These are phyloP conservation scores for Drosophila burlai DNA, from an alignment of 1,140 invertebrate species.

Conservation along the genomic window DNA sequence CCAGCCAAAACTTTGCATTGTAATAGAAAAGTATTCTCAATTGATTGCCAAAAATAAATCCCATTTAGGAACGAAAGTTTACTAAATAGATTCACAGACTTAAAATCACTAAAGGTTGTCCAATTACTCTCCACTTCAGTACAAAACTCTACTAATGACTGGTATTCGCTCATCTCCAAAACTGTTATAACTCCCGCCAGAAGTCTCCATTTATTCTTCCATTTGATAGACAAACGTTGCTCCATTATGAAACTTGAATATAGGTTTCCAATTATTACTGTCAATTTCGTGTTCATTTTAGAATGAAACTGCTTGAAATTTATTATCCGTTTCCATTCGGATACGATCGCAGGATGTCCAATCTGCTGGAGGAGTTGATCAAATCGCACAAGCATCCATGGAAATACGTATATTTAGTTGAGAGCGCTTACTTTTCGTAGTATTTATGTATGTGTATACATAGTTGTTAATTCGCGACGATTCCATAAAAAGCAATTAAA, in stretches of 20 bases:
- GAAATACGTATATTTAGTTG: constrained; percentile 26
- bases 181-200: too few species aligned
- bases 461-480: constrained; percentile 46
- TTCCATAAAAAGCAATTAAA: constrained; percentile 52
- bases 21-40: not conserved
- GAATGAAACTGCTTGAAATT: not conserved
- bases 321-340: constrained; percentile 2
- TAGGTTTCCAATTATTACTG: constrained; percentile 7
- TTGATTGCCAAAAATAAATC: not conserved
- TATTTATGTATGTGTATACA: constrained; percentile 44
- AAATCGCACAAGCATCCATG: constrained; percentile 38
- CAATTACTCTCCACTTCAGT: not conserved
- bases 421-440: constrained; percentile 35
- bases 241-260: not conserved
- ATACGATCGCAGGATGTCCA: not conserved
- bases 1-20: not conserved
- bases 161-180: not conserved
- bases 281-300: constrained; percentile 8
- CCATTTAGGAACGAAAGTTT: not conserved
- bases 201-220: not conserved
- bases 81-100: not conserved
- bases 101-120: not conserved
- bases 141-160: not conserved
- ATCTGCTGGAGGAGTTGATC: constrained; percentile 16
- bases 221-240: not conserved